Evolutionary conservation across 2,113 vertebrate species (phyloP), one percentile per base, ranked within the genome.

Genomic region (Cephalopterus ornatus): DNA sequence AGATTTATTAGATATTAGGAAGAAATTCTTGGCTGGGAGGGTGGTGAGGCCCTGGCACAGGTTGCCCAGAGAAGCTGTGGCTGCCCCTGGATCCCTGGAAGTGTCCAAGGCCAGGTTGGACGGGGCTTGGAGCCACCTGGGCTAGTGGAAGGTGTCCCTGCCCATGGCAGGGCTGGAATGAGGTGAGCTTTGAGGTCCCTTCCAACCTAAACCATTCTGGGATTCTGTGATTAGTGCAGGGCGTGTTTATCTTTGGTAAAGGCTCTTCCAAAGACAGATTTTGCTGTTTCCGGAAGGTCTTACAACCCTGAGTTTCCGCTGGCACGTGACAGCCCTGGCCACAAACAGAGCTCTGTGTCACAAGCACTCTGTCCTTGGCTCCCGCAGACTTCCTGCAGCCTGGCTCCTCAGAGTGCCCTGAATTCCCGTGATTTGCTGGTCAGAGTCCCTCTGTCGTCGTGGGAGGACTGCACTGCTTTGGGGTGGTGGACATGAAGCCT

Each of bases 41-140:
- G 11, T 55, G 47, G 21, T 1, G 0, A 76, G 39, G 21, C 17
- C 39, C n/a, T 89, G 55, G n/a, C n/a, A 53, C 62, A 68, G 46
- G 52, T 1, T 61, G 7, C n/a, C 20, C 53, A 61, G 46, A 75
- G 53, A 8, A 53, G 33, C 53, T 83, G 47, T 7, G 62, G 46
- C 71, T 61, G 53, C 21, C 47, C 14, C 30, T 50, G 49, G 23
- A 70, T 62, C 30, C n/a, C 30, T 70, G 46, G 41, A 0, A 68
- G 21, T 76, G n/a, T 10, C 21, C 55, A 7, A 5, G 17, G 47
- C 1, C 41, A 42, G 63, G 32, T 1, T 63, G 49, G n/a, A 4
- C 0, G 0, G 37, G 33, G 6, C 19, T 74, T 28, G 53, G 55
- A 62, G 17, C 47, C 62, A 0, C 39, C 62, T 62, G n/a, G 14